Evolutionary conservation across 53 echinoderm and acorn worm species (phyloP), one percentile per base, ranked within the genome.

Genomic region (Patiria pectinifera): DNA sequence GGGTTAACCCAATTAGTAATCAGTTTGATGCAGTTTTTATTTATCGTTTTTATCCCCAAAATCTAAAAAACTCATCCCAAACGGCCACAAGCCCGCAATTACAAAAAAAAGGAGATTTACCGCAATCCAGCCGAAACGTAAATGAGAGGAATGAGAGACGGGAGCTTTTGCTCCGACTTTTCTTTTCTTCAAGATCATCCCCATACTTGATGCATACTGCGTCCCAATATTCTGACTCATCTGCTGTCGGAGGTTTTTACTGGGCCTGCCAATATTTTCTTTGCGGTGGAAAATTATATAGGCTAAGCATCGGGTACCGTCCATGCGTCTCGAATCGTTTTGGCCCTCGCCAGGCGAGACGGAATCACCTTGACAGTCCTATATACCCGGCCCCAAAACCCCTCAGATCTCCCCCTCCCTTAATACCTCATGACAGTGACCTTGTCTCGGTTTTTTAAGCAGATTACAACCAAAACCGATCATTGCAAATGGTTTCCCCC

Each of bases 221-320:
- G 58, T 82, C 59, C 45, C 82, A 84, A 25, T 15, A 66, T 62
- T 84, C 63, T 84, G 88, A 88, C 48, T 88, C 88, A 88, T 88
- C 88, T 78, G 53, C 53, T 66, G 61, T 60, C 77, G 43, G 25
- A 53, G 5, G 78, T 78, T 88, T 76, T 53, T 75, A 76, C 76
- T 78, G 18, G 88, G 78, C n/a, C 88, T 61, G 61, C 59, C 78
- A 81, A 90, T 90, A 69, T 90, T 90, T 90, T 90, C 80, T 81
- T 90, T 78, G 79, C 66, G 81, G 81, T 53, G 90, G 81, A 13
- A 80, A 80, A 62, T 90, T 80, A 90, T 69, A 90, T 90, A 90
- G 90, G 90, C 90, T 90, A 90, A 90, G 90, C 80, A 80, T 80
- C 80, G 59, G 59, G 66, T 90, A 80, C 81, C 80, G 80, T 66